Conservation (phyloP, 2,888 invertebrate genomes). For the Muschampia plurimacula region DNA sequence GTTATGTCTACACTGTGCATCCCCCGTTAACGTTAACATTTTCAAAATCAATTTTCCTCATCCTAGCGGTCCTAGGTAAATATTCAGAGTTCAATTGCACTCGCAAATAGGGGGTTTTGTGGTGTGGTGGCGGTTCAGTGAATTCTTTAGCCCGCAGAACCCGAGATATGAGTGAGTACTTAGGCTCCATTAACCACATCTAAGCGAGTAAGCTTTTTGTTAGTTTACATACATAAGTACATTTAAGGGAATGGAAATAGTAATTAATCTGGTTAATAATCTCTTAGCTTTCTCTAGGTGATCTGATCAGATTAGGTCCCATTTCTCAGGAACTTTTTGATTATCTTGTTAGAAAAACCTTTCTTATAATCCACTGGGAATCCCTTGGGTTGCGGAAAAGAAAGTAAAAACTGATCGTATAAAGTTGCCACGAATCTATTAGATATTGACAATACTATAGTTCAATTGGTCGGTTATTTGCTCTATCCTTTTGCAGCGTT, state of each 20-base stretch:
- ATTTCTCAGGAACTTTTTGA: too few species aligned
- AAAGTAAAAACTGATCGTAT: too few species aligned
- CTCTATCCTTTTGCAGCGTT: constrained; percentile 15
- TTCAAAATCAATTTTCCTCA: constrained; percentile 27
- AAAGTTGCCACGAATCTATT: too few species aligned
- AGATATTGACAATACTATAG: too few species aligned
- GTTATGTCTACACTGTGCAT: constrained; percentile 26
- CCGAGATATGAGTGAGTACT: background rate
- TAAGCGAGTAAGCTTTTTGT: background rate
- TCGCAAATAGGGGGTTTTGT: constrained; percentile 12
- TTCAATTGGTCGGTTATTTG: too few species aligned
- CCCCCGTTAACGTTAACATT: constrained; percentile 32
- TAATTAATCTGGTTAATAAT: too few species aligned
- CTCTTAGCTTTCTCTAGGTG: too few species aligned
- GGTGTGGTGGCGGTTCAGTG: constrained; percentile 14
- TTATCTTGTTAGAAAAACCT: too few species aligned
- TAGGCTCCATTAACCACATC: background rate
- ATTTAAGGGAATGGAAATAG: too few species aligned
- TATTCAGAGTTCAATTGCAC: constrained; percentile 26
- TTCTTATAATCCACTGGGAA: too few species aligned
- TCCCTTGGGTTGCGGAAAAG: too few species aligned
- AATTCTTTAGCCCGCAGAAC: constrained; percentile 2
- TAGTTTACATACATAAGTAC: background rate
- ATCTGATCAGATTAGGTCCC: too few species aligned
- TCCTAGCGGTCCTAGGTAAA: constrained; percentile 6